Base-by-base conservation (phyloP, 2,888 invertebrate species). In the Hirtodrosophila trivittata region DNA sequence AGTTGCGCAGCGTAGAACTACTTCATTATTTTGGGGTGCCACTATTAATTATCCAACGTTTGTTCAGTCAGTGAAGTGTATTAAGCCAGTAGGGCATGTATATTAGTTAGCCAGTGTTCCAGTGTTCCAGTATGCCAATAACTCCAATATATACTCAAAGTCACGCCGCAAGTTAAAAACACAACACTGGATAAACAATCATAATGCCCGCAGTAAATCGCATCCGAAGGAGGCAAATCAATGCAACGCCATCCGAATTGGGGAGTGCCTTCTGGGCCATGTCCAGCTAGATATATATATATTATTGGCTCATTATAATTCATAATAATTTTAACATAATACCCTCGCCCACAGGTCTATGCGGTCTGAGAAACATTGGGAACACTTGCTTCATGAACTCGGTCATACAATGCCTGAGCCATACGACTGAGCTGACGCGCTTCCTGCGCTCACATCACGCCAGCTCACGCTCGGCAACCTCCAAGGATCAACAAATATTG, bases 351-450 rank as follows among this genome's bases (percentile, higher is more conserved):
- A 68, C 91, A 92, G 95, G 95, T 82, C 92, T 97, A 66, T 95
- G 96, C 90, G 97, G 97, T n/a, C 93, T 98, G 58, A 93, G 95
- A 82, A 98, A 98, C 92, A 96, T 97, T 89, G 97, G 97, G 77
- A 97, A 97, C 92, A 91, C 91, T 58, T 91, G 91, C 74, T 91
- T 91, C 66, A 91, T 91, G 91, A 91, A 91, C 80, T 91, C 91
- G 55, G 89, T 91, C 55, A 90, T 91, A 45, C 91, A 91, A 82
- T 91, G 91, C 60, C 84, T 91, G 65, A 90, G 91, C 76, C 91
- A 91, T 70, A 91, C 91, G 42, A 87, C 81, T 70, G 91, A 91
- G 78, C 80, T 91, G 71, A 89, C 90, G 51, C 89, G 89, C 82
- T 91, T 88, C 63, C 75, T 91, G 60, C 88, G 89, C 77, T 85